Conservation (phyloP, 2,888 invertebrate genomes). For the Eristalis intricaria region DNA sequence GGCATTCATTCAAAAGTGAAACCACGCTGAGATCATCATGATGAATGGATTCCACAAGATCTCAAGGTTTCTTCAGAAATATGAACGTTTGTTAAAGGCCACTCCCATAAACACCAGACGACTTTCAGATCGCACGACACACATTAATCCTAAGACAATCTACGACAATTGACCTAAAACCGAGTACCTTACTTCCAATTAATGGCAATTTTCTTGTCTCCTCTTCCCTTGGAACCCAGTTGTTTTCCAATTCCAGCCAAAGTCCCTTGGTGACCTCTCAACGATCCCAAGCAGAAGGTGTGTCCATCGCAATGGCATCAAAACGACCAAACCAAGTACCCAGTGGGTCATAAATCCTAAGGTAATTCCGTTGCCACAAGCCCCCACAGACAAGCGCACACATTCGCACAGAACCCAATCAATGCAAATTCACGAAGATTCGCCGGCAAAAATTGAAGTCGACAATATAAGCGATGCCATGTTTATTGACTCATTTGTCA, state of each 20-base stretch:
- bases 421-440: conserved; percentile 60
- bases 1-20: neutral
- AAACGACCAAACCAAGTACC: neutral
- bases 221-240: neutral
- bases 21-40: neutral
- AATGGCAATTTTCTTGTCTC: neutral
- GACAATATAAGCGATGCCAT: conserved; percentile 67
- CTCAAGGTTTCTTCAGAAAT: neutral
- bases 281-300: conserved; percentile 12
- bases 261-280: neutral
- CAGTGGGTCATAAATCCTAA: conserved; percentile 17
- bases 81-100: neutral
- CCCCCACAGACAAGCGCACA: neutral
- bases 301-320: conserved; percentile 2
- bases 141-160: neutral
- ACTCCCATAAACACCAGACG: neutral
- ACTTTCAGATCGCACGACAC: neutral
- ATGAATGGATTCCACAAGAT: neutral
- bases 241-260: neutral
- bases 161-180: neutral
- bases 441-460: conserved; percentile 52
- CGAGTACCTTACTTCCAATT: neutral
- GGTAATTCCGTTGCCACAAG: conserved; percentile 15
- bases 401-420: conserved; percentile 46
- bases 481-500: conserved; percentile 71